Percentiles rank a stretch among this genome's conserved stretches.
These are phyloP conservation scores for Sparidentex hasta DNA, from an alignment of 2,797 vertebrate genomes.

Conservation along the genomic window DNA sequence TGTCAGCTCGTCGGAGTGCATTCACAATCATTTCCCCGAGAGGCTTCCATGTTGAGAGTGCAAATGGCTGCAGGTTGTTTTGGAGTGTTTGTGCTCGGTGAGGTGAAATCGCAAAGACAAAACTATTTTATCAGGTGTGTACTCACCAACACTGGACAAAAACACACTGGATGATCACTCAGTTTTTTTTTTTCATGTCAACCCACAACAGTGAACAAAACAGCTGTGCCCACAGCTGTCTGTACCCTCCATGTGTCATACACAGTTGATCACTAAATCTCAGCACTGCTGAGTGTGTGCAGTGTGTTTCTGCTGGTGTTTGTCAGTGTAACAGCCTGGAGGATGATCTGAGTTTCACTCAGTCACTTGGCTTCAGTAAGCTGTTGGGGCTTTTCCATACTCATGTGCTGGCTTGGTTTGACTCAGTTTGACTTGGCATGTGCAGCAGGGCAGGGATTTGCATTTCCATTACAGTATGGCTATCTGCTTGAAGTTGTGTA, in stretches of 20 bases:
- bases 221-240: neutral
- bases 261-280: neutral
- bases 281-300: neutral
- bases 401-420: too few species aligned
- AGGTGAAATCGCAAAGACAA: slow-evolving; percentile 1
- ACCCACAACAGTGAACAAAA: neutral
- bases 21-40: slow-evolving; percentile 45
- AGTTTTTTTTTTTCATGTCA: neutral
- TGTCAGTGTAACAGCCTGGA: neutral
- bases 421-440: too few species aligned
- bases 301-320: neutral
- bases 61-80: slow-evolving; percentile 28
- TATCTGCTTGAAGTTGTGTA: too few species aligned
- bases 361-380: neutral
- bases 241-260: neutral
- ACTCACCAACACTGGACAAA: neutral
- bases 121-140: neutral
- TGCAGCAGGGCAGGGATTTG: too few species aligned
- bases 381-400: too few species aligned
- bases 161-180: neutral
- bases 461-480: too few species aligned
- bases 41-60: slow-evolving; percentile 26
- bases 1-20: slow-evolving; percentile 47
- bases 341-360: neutral
- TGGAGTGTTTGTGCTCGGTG: slow-evolving; percentile 3